Conservation (phyloP, 2,113 vertebrate species). For the Stercorarius parasiticus region DNA sequence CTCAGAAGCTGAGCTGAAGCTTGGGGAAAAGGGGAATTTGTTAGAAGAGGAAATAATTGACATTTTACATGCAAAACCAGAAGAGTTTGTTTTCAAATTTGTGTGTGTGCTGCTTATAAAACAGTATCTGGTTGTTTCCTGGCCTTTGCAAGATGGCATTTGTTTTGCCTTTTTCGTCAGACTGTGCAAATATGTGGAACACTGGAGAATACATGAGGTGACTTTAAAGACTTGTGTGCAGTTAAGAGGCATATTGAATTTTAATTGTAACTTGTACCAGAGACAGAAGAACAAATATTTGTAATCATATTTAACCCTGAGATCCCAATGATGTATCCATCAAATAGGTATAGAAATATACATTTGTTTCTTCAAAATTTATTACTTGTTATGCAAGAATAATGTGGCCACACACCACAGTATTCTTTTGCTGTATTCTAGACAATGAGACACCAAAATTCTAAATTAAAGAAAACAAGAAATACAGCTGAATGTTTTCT, state of each 20-base stretch:
- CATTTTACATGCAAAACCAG: not conserved
- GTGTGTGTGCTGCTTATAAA: not conserved
- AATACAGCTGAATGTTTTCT: not conserved
- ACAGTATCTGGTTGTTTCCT: not conserved
- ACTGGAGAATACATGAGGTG: not conserved
- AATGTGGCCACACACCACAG: not conserved
- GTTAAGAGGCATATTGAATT: not conserved
- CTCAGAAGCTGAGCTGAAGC: not conserved
- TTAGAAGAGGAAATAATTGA: not conserved
- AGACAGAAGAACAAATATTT: not conserved
- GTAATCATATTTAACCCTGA: not conserved
- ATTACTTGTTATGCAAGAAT: not conserved
- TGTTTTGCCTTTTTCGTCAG: not conserved
- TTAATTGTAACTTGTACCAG: not conserved
- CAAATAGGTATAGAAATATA: not conserved
- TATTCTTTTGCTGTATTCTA: not conserved
- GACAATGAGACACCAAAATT: not conserved
- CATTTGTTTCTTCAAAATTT: not conserved
- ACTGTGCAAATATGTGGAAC: not conserved
- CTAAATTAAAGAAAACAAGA: not conserved
- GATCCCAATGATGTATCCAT: not conserved
- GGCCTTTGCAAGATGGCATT: not conserved
- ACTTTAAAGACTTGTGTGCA: not conserved
- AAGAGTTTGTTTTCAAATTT: not conserved
- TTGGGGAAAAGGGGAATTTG: not conserved